Base-by-base conservation (phyloP, 2,797 vertebrate species). In the Numenius phaeopus region DNA sequence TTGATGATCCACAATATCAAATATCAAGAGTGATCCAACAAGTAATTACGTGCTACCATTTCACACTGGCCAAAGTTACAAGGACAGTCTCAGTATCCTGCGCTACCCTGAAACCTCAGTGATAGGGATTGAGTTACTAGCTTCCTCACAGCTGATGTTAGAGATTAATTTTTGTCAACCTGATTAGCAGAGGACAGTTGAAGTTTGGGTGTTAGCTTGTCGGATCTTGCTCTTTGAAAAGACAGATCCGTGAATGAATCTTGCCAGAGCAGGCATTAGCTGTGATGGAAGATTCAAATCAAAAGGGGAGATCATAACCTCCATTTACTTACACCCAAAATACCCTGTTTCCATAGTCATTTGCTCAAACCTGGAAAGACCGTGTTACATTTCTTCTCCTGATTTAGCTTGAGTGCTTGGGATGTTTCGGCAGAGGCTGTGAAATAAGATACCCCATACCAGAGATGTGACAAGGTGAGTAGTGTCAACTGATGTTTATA, bases 151-250 rank as follows among this genome's bases (percentile, higher is more conserved):
- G 81, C 75, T 91, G 81, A 96, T 65, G 49, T 54, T 85, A 89
- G 59, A 96, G 71, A 87, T 90, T 75, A 80, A 81, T 87, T 96
- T 96, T 75, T 93, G 81, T 67, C 84, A 89, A 40, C 30, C n/a
- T 81, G 78, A 54, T 71, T 50, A 89, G 49, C 78, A 91, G 78
- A 89, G 19, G 64, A 71, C 32, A 75, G 49, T 17, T 80, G 57
- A 73, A 82, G 18, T 85, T 73, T 46, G 32, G 7, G 32, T 61
- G 17, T 52, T 18, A 71, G 59, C 66, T 32, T 52, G 57, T 37
- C 85, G 44, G 50, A 91, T 40, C 21, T 86, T 2, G 0, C 55
- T 78, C 75, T 87, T 42, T 39, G 32, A 81, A 91, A 89, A 89
- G 84, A 70, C 14, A 10, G 3, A 44, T 30, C 30, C 47, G 34